phyloP scores from a whole-genome alignment of 2,113 vertebrate genomes.

The Strix aluco region DNA sequence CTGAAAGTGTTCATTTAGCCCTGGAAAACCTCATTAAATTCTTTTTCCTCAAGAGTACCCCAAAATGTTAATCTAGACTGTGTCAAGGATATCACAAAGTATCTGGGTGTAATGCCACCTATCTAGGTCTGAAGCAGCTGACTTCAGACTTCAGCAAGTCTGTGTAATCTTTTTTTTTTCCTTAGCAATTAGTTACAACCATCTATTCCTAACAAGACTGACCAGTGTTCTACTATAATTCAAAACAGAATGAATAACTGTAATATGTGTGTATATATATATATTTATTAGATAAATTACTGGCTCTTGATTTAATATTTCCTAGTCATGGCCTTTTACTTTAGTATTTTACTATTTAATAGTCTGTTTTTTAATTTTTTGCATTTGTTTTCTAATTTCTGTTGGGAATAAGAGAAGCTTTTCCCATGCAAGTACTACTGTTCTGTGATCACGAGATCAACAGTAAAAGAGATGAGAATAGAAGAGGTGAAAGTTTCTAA shows the following conservation, averaged over 20 bases:
- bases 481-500: not conserved
- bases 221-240: not conserved
- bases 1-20: not conserved
- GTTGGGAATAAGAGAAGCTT: not conserved
- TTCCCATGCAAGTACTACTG: not conserved
- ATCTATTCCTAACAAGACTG: not conserved
- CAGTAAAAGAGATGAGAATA: not conserved
- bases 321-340: not conserved
- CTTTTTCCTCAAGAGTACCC: not conserved
- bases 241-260: not conserved
- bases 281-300: not conserved
- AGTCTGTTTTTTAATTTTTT: not conserved
- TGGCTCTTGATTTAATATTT: not conserved
- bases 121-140: not conserved
- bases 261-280: not conserved
- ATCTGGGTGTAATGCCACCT: not conserved
- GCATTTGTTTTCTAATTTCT: not conserved
- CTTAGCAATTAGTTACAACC: not conserved
- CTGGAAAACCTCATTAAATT: not conserved
- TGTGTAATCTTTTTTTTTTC: not conserved
- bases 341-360: not conserved
- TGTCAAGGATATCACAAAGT: not conserved
- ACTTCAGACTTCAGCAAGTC: not conserved
- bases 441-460: not conserved
- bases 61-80: not conserved